These are phyloP conservation scores for Heliangelus exortis DNA, from an alignment of 2,797 vertebrate species.

Conservation along the genomic window DNA sequence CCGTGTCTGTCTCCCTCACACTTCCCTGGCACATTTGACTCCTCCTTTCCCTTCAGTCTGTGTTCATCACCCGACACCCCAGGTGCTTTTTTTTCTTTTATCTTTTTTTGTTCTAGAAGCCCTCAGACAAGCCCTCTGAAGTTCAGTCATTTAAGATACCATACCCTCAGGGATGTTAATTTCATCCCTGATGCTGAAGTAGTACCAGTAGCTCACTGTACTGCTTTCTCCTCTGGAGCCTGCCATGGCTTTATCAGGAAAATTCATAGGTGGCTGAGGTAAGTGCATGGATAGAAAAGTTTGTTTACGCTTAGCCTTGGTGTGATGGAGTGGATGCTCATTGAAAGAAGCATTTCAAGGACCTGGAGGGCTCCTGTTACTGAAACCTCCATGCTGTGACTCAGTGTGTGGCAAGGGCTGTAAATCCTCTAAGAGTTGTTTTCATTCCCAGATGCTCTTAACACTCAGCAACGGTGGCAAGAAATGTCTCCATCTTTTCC, in stretches of 20 bases:
- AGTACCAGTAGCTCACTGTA: neutral
- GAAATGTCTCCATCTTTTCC: constrained; percentile 12
- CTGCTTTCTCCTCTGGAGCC: neutral
- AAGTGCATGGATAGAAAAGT: constrained; percentile 17
- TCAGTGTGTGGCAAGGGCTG: constrained; percentile 54
- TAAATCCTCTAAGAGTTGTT: constrained; percentile 57
- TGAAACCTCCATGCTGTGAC: constrained; percentile 45
- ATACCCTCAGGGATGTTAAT: neutral
- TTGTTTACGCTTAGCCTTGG: constrained; percentile 42
- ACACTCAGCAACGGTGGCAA: neutral
- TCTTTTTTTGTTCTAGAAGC: neutral
- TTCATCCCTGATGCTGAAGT: neutral
- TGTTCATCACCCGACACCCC: neutral
- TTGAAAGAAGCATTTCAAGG: constrained; percentile 60
- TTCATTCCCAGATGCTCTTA: constrained; percentile 41
- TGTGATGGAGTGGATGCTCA: constrained; percentile 59
- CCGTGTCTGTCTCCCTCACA: rapidly evolving
- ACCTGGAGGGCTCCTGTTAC: constrained; percentile 55
- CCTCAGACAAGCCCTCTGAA: neutral
- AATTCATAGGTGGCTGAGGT: neutral
- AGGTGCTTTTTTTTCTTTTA: neutral
- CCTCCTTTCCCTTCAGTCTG: neutral
- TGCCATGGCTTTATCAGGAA: neutral
- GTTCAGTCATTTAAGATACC: neutral
- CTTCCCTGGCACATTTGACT: neutral